Conservation (phyloP, 2,888 invertebrate genomes). For the Adineta ricciae region DNA sequence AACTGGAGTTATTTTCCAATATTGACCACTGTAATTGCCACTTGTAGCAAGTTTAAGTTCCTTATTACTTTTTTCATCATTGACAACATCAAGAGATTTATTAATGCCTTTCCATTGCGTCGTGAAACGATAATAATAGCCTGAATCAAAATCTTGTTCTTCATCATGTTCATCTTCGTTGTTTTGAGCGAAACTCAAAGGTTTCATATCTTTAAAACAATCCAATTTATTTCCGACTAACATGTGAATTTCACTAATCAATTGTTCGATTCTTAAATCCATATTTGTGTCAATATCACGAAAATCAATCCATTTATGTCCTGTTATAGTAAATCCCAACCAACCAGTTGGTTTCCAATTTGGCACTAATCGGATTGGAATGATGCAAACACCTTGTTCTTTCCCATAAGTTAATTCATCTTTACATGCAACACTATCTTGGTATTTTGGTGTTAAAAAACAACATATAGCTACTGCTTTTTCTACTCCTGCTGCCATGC, state of each 20-base stretch:
- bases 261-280: neutral
- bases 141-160: neutral
- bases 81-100: neutral
- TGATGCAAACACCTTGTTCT: neutral
- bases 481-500: neutral
- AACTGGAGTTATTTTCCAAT: neutral
- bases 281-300: neutral
- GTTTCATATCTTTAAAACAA: no score
- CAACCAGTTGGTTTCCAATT: neutral
- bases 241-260: neutral
- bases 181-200: no score
- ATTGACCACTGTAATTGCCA: neutral
- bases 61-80: neutral
- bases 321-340: neutral
- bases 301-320: neutral
- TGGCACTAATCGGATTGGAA: neutral
- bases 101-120: neutral
- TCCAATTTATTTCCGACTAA: neutral
- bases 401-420: neutral
- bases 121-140: neutral
- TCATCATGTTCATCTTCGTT: no score
- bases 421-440: constrained; percentile 15
- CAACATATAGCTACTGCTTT: neutral
- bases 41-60: neutral
- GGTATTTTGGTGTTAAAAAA: neutral